Conservation (phyloP, 2,888 invertebrate genomes). For the Drosophila setosimentum region DNA sequence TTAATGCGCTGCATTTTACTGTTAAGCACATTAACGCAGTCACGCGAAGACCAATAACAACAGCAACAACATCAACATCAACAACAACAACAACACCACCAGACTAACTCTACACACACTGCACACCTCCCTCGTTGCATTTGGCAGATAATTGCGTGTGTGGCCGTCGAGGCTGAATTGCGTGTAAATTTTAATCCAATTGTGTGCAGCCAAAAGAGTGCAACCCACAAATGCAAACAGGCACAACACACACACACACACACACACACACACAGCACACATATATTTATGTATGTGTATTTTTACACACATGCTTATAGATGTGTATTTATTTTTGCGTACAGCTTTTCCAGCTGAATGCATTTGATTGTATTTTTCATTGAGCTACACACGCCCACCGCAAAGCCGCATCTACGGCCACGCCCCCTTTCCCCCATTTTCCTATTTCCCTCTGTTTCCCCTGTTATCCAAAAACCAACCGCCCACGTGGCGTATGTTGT, state of each 20-base stretch:
- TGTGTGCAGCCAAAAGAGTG: slow-evolving; percentile 76
- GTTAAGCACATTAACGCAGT: slow-evolving; percentile 81
- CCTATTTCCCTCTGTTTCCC: background rate
- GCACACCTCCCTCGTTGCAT: slow-evolving; percentile 23
- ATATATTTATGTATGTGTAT: background rate
- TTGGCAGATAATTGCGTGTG: slow-evolving; percentile 74
- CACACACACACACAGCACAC: slow-evolving; percentile 7
- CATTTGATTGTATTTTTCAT: slow-evolving; percentile 80
- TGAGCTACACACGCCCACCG: slow-evolving; percentile 51
- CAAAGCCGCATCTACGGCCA: slow-evolving; percentile 38
- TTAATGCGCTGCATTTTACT: slow-evolving; percentile 80
- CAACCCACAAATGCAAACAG: slow-evolving; percentile 63
- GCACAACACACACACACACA: slow-evolving; percentile 32
- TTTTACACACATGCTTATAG: slow-evolving; percentile 31
- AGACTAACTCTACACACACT: background rate
- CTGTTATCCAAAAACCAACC: slow-evolving; percentile 22
- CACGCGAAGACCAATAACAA: slow-evolving; percentile 62
- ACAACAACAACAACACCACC: slow-evolving; percentile 7
- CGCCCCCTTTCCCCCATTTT: slow-evolving; percentile 15
- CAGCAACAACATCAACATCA: slow-evolving; percentile 42
- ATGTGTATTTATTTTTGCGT: slow-evolving; percentile 77
- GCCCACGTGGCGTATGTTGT: slow-evolving; percentile 50
- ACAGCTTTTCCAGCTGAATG: slow-evolving; percentile 78
- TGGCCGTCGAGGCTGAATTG: slow-evolving; percentile 64
- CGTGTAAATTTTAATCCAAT: slow-evolving; percentile 82